Evolutionary conservation across 2,797 vertebrate species (phyloP).

Genomic region (Aldrovandia affinis): DNA sequence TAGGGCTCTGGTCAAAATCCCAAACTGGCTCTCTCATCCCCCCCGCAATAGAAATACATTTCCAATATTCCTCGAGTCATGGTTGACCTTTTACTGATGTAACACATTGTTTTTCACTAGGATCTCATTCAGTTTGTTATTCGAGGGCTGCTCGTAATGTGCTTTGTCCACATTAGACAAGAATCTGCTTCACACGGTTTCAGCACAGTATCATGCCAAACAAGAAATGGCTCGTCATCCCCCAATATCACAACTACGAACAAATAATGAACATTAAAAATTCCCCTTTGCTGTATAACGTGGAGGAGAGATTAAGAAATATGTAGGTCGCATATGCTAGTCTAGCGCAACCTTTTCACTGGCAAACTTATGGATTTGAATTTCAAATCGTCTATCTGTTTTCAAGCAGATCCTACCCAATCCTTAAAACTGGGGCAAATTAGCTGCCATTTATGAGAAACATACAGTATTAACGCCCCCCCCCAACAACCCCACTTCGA

Average conservation of each 20-base stretch:
- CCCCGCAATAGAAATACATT: too few species aligned
- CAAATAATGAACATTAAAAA: conserved; percentile 20
- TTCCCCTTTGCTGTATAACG: conserved; percentile 15
- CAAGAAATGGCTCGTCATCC: not conserved
- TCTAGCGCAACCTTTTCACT: conserved; percentile 38
- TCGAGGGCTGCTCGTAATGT: too few species aligned
- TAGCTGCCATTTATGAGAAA: not conserved
- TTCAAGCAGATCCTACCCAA: conserved; percentile 19
- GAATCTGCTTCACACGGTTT: too few species aligned
- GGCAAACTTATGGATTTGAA: conserved; percentile 36
- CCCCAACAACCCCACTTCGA: not conserved
- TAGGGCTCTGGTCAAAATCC: too few species aligned
- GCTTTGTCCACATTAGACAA: too few species aligned
- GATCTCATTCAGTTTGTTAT: too few species aligned
- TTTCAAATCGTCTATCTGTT: conserved; percentile 34
- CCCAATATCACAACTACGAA: conserved; percentile 6
- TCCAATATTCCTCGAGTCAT: too few species aligned
- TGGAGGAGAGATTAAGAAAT: conserved; percentile 33
- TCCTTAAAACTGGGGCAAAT: conserved; percentile 15
- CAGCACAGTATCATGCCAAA: not conserved
- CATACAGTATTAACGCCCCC: not conserved
- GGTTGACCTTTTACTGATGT: too few species aligned
- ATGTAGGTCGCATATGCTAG: conserved; percentile 18
- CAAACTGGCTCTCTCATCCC: too few species aligned
- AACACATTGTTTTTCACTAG: too few species aligned